Conservation (phyloP, 2,888 invertebrate species). For the Drosophila rellima region DNA sequence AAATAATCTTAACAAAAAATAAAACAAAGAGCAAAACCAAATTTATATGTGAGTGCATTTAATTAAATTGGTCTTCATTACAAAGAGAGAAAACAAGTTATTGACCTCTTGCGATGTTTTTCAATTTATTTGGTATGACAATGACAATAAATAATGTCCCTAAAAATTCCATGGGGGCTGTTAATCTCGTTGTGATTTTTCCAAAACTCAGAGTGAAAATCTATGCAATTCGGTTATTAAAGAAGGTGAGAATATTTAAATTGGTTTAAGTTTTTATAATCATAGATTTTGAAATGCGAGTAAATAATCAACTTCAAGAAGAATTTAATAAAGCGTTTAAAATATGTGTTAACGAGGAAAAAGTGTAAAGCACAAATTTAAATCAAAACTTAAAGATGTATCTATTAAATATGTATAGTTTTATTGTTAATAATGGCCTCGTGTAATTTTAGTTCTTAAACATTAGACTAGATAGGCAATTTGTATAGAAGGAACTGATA, state of each 20-base stretch:
- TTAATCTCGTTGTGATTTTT: not conserved
- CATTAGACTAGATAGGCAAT: not conserved
- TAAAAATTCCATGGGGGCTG: not conserved
- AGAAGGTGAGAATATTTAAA: not conserved
- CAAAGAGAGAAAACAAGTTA: slow-evolving; percentile 2
- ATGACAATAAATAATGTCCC: slow-evolving; percentile 2
- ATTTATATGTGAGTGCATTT: not conserved
- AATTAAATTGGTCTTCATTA: not conserved
- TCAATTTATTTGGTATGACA: slow-evolving; percentile 7
- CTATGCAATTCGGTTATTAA: not conserved
- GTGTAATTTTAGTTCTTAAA: no score
- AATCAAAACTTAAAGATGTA: not conserved
- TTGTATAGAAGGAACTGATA: not conserved
- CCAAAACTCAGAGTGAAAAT: not conserved
- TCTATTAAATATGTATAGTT: not conserved
- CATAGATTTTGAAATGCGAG: not conserved
- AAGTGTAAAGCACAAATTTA: not conserved
- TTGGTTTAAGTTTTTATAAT: not conserved
- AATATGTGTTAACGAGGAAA: no score
- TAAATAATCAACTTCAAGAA: no score
- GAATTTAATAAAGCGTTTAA: no score
- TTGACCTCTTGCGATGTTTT: not conserved
- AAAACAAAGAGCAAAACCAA: not conserved
- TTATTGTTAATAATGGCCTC: not conserved
- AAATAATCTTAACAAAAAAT: no score